Evolutionary conservation across 2,888 invertebrate genomes (phyloP).

Genomic region (Drosophila longiperda): DNA sequence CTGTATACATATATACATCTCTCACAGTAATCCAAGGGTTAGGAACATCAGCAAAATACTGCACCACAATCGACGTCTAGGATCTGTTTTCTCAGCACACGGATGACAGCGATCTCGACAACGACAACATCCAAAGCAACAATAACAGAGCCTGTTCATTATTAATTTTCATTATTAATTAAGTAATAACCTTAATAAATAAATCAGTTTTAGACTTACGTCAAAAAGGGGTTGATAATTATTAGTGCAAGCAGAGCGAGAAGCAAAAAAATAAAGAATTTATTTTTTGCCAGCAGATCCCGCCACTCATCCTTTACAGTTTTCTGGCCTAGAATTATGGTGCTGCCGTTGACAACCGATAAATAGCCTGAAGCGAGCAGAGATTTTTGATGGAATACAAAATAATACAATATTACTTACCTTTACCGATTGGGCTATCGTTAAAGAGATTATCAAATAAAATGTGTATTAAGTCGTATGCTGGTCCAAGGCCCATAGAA

Average conservation of each 20-base stretch:
- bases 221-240: conserved; percentile 91
- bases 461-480: background rate
- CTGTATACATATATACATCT: background rate
- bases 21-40: conserved; percentile 92
- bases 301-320: conserved; percentile 84
- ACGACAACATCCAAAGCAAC: conserved; percentile 94
- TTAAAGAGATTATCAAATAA: background rate
- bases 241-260: conserved; percentile 88
- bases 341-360: background rate
- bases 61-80: conserved; percentile 85
- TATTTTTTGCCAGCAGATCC: conserved; percentile 84
- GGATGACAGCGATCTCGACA: conserved; percentile 88
- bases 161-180: background rate
- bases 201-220: conserved; percentile 84
- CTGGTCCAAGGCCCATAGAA: background rate
- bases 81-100: conserved; percentile 93
- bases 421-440: background rate
- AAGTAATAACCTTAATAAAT: background rate
- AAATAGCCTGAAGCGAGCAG: conserved; percentile 8
- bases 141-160: conserved; percentile 65
- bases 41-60: conserved; percentile 91
- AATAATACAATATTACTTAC: background rate
- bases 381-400: background rate
- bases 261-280: conserved; percentile 85
- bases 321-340: conserved; percentile 69